Evolutionary conservation across 2,113 vertebrate species (phyloP).

Genomic region (Acanthisitta chloris): DNA sequence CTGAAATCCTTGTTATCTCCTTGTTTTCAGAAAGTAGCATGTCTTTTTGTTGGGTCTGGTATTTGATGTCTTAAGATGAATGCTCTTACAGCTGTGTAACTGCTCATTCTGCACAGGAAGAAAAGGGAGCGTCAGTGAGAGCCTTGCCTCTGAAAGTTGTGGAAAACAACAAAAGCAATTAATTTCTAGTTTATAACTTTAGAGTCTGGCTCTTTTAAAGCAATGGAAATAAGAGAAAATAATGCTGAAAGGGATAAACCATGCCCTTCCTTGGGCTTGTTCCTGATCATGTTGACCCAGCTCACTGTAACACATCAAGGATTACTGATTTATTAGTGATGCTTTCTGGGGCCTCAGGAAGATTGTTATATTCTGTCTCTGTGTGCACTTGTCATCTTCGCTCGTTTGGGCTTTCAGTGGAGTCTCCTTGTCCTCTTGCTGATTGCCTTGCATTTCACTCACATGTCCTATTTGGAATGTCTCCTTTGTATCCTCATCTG

Average conservation of each 20-base stretch:
- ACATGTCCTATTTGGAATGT: background rate
- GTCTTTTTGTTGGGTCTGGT: background rate
- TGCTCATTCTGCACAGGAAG: background rate
- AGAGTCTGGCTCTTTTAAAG: background rate
- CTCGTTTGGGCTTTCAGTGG: background rate
- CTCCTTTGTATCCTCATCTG: background rate
- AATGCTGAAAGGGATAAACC: background rate
- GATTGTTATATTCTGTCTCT: background rate
- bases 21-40: background rate
- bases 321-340: background rate
- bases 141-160: background rate
- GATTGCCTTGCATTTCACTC: background rate
- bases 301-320: background rate
- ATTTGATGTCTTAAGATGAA: no score
- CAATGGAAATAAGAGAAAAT: background rate
- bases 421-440: background rate
- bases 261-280: background rate
- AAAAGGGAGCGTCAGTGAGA: background rate
- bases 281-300: background rate
- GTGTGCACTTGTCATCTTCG: background rate
- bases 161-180: background rate
- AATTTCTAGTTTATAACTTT: background rate
- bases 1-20: background rate
- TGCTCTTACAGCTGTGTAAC: background rate
- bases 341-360: background rate